phyloP scores from a whole-genome alignment of 2,113 vertebrate species.

The Gymnarchus niloticus region DNA sequence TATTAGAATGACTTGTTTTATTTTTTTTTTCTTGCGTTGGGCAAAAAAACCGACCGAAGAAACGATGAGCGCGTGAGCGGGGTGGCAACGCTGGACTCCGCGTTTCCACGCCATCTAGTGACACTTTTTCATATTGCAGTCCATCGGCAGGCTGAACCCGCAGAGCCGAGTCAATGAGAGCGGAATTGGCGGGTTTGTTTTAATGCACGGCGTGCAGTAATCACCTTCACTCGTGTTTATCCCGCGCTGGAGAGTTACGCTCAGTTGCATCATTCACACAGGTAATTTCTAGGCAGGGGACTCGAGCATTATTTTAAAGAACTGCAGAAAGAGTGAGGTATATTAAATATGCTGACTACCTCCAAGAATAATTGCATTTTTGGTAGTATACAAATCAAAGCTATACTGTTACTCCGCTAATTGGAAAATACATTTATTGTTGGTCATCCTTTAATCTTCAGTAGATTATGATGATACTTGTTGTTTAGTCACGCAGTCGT shows the following conservation, averaged over 20 bases:
- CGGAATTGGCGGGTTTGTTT: not conserved
- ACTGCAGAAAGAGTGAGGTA: not conserved
- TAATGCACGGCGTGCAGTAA: not conserved
- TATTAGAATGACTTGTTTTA: too few relatives aligned
- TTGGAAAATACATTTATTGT: not conserved
- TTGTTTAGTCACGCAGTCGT: too few relatives aligned
- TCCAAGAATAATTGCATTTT: not conserved
- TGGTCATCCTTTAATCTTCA: too few relatives aligned
- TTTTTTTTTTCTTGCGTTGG: too few relatives aligned
- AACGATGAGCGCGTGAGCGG: not conserved
- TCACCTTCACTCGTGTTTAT: not conserved
- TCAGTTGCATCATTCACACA: not conserved
- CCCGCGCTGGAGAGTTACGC: not conserved
- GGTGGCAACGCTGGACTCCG: not conserved
- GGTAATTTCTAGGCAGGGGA: not conserved
- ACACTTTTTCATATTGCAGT: not conserved
- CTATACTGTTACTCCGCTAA: not conserved
- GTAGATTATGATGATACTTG: too few relatives aligned
- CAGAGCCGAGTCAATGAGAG: not conserved
- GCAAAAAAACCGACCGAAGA: too few relatives aligned
- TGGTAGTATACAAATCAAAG: not conserved
- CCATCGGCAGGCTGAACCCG: not conserved
- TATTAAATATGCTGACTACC: not conserved
- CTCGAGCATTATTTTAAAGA: not conserved
- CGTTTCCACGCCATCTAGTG: not conserved